A percentile compares a stretch with the other conserved stretches of the same genome.
These are phyloP conservation scores for Tympanuchus pallidicinctus DNA, from an alignment of 2,113 vertebrate species.

Conservation along the genomic window DNA sequence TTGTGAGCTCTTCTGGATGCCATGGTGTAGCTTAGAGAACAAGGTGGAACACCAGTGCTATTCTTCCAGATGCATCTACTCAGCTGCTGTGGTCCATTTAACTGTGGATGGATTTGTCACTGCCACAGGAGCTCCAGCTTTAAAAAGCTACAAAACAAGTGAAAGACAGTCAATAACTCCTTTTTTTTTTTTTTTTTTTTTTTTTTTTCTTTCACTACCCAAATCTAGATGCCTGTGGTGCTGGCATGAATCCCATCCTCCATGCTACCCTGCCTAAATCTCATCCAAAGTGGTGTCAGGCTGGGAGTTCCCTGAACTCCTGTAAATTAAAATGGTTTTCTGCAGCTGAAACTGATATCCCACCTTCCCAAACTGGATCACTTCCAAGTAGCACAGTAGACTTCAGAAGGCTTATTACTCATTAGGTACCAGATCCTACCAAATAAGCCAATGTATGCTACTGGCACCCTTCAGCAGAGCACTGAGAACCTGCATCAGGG, in stretches of 20 bases:
- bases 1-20: background rate
- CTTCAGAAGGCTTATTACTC: background rate
- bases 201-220: background rate
- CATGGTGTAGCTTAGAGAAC: background rate
- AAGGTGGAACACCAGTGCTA: background rate
- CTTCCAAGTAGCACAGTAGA: constrained; percentile 2
- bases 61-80: background rate
- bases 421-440: background rate
- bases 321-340: constrained; percentile 1
- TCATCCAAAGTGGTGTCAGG: background rate
- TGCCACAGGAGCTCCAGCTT: background rate
- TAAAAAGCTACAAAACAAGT: background rate
- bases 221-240: background rate
- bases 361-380: background rate
- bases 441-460: background rate
- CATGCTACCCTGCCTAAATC: constrained; percentile 2
- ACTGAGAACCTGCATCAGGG: background rate
- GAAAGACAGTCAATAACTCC: background rate
- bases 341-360: constrained; percentile 5
- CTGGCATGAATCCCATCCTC: background rate
- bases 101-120: background rate
- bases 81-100: background rate
- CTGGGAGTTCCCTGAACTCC: background rate
- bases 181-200: constrained; percentile 12
- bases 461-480: background rate